A percentile compares a stretch with the other conserved stretches of the same genome.
These are phyloP conservation scores for Baccha elongata DNA, from an alignment of 2,888 invertebrate species.

Conservation along the genomic window DNA sequence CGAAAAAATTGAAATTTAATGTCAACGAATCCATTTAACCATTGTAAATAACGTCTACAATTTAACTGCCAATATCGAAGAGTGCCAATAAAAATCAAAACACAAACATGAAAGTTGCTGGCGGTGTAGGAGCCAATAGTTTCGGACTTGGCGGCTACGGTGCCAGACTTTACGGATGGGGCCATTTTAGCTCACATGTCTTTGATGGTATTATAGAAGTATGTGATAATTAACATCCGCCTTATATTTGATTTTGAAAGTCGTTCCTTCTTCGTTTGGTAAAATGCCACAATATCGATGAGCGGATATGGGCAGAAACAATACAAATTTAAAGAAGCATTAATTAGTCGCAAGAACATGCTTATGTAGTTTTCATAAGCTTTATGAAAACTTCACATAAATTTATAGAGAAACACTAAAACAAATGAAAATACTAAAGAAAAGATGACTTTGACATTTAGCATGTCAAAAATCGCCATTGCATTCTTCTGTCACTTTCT, in stretches of 20 bases:
- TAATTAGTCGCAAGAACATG: not conserved
- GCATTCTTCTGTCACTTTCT: too few species aligned
- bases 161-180: too few species aligned
- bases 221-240: slow-evolving; percentile 70
- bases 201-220: slow-evolving; percentile 16
- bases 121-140: not conserved
- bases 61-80: slow-evolving; percentile 56
- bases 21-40: slow-evolving; percentile 61
- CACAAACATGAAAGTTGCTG: slow-evolving; percentile 29
- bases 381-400: too few species aligned
- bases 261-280: slow-evolving; percentile 32
- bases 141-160: slow-evolving; percentile 6
- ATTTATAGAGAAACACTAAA: too few species aligned
- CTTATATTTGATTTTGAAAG: slow-evolving; percentile 55
- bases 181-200: slow-evolving; percentile 15
- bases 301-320: not conserved
- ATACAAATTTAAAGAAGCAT: not conserved
- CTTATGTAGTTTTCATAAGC: not conserved
- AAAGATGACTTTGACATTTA: too few species aligned
- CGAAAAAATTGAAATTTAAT: slow-evolving; percentile 54
- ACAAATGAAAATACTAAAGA: too few species aligned
- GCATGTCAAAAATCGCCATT: too few species aligned
- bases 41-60: slow-evolving; percentile 40
- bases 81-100: slow-evolving; percentile 34
- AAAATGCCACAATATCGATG: slow-evolving; percentile 8